These are phyloP conservation scores for Papilio dardanus DNA, from an alignment of 1,140 invertebrate genomes.

Conservation along the genomic window DNA sequence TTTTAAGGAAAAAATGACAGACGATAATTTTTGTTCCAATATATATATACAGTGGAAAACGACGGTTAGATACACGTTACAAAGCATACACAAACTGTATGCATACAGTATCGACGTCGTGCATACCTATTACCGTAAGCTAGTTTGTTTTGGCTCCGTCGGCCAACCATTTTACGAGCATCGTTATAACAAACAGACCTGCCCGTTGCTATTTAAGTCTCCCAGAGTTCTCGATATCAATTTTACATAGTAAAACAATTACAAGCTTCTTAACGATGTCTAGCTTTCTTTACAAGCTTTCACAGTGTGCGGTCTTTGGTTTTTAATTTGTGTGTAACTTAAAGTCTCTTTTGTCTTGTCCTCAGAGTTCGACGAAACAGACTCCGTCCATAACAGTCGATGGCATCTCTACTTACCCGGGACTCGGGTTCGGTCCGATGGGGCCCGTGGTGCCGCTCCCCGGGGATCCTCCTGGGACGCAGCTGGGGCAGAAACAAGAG, in stretches of 20 bases:
- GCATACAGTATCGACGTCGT: too few relatives aligned
- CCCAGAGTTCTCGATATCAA: neutral
- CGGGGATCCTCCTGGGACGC: constrained; percentile 64
- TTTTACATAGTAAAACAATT: neutral
- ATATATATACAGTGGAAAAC: too few relatives aligned
- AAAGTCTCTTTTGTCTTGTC: constrained; percentile 39
- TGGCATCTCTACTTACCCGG: constrained; percentile 74
- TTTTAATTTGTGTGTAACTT: too few relatives aligned
- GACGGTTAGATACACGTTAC: too few relatives aligned
- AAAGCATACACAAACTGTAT: too few relatives aligned
- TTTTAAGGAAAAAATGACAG: too few relatives aligned
- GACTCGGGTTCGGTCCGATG: constrained; percentile 76
- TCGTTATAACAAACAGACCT: neutral
- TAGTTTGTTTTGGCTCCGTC: neutral
- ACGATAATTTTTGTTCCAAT: too few relatives aligned
- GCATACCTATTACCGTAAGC: neutral
- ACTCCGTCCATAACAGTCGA: constrained; percentile 79
- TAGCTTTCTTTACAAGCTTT: too few relatives aligned
- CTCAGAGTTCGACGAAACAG: constrained; percentile 74
- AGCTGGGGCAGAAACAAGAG: constrained; percentile 63
- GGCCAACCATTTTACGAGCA: neutral
- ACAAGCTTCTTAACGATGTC: neutral
- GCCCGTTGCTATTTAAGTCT: neutral
- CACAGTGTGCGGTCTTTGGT: too few relatives aligned
- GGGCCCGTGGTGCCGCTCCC: constrained; percentile 70